Evolutionary conservation across 2,888 invertebrate species (phyloP), one percentile per base, ranked within the genome.

Genomic region (Megaustenia siamemsis): DNA sequence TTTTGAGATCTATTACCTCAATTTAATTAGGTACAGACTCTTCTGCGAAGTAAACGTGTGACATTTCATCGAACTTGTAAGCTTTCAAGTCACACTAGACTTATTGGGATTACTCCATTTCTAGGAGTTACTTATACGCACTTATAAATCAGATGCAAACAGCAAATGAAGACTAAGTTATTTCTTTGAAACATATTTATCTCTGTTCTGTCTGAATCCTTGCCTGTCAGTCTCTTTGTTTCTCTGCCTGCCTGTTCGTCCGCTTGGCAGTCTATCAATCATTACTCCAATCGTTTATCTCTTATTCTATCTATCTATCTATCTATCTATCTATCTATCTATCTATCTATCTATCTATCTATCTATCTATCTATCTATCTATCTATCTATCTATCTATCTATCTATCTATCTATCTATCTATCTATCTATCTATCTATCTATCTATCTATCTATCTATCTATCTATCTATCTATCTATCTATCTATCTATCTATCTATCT

Each of bases 401-500:
- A 56, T 56, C 56, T 56, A 56, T 56, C 56, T 56, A 56, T 56
- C 56, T 56, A 56, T 56, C 56, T 56, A 56, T 56, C 56, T 56
- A 56, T 56, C 56, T 56, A 56, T 56, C 56, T 56, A 56, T 56
- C 56, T 56, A 56, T 56, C 56, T 56, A 56, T 56, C 56, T 56
- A 56, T 56, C 56, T 56, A 56, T 56, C 56, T 56, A 56, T 56
- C 56, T 56, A 56, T 56, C 56, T 56, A 56, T 56, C 56, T 56
- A 56, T 56, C 56, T 56, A 56, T 56, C 56, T 56, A 56, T 56
- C 56, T 56, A 56, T 56, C 56, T 56, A 56, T 56, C 56, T 56
- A 56, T 56, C 56, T 56, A 56, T 56, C 56, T 56, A 56, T 56
- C 56, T 56, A 56, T 56, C 56, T 63, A 28, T 63, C 63, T 63